phyloP scores from a whole-genome alignment of 92 coral and sea anemone species.

The Siderastrea siderea region DNA sequence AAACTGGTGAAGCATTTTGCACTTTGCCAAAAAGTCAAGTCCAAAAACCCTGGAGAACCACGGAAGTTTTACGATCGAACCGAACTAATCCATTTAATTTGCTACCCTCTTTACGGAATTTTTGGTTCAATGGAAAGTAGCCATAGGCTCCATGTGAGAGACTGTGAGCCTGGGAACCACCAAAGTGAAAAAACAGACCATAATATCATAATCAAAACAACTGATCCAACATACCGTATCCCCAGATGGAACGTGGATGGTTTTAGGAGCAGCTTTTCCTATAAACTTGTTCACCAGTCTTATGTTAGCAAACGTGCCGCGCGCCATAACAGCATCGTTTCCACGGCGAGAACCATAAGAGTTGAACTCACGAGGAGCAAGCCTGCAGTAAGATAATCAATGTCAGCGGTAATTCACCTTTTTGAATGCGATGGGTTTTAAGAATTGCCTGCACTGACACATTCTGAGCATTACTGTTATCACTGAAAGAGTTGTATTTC shows the following conservation, averaged over 20 bases:
- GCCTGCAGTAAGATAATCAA: constrained; percentile 54
- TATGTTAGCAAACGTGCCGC: constrained; percentile 99
- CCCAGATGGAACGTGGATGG: constrained; percentile 91
- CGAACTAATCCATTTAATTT: no score
- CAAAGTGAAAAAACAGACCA: neutral
- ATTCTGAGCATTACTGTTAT: no score
- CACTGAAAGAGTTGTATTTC: no score
- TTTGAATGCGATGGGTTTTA: neutral
- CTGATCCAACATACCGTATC: constrained; percentile 69
- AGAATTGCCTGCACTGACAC: no score
- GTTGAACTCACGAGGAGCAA: constrained; percentile 97
- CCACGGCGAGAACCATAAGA: constrained; percentile 99
- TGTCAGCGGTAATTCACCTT: neutral
- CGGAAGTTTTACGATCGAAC: no score
- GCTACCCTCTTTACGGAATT: no score
- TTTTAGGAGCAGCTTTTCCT: constrained; percentile 96
- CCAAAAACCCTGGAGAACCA: no score
- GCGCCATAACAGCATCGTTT: constrained; percentile 99
- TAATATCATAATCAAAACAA: neutral
- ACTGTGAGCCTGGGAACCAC: neutral
- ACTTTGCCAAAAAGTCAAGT: no score
- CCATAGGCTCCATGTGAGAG: neutral
- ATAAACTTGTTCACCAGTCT: constrained; percentile 96
- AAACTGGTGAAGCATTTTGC: neutral
- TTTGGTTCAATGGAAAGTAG: neutral